Conservation (phyloP, 2,113 vertebrate genomes). For the Pterocles orientalis region DNA sequence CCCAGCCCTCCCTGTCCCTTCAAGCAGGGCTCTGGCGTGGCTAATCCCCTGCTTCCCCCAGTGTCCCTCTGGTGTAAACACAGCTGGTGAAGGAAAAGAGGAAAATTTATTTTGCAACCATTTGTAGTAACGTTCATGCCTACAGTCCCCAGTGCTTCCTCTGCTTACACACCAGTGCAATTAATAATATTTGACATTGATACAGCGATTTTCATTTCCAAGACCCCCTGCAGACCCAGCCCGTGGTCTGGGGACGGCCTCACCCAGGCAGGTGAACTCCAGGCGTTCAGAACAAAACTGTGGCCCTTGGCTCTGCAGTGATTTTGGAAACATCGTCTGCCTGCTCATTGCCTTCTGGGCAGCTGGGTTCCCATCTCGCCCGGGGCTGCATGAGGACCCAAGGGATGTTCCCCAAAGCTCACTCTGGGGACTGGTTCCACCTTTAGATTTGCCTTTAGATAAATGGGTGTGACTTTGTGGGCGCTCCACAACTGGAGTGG, state of each 20-base stretch:
- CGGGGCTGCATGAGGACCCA: not conserved
- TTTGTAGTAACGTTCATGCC: not conserved
- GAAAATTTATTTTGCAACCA: not conserved
- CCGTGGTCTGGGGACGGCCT: not conserved
- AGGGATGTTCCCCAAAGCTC: not conserved
- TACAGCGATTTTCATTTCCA: not conserved
- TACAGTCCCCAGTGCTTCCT: not conserved
- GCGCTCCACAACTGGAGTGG: not conserved
- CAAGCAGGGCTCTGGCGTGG: not conserved
- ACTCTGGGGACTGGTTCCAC: not conserved
- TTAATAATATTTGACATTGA: not conserved
- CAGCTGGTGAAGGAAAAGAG: slow-evolving; percentile 5
- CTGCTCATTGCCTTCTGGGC: accelerated
- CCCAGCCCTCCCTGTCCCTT: not conserved
- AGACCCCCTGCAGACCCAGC: accelerated
- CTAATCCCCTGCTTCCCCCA: not conserved
- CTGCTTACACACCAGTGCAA: not conserved
- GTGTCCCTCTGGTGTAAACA: slow-evolving; percentile 10
- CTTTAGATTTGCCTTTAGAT: not conserved
- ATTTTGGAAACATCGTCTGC: not conserved
- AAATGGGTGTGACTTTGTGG: accelerated
- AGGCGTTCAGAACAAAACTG: not conserved
- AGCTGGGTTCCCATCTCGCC: not conserved
- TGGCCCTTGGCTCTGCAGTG: not conserved
- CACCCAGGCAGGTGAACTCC: not conserved